Evolutionary conservation across 2,113 vertebrate genomes (phyloP), one percentile per base, ranked within the genome.

Genomic region (Antechinus flavipes): DNA sequence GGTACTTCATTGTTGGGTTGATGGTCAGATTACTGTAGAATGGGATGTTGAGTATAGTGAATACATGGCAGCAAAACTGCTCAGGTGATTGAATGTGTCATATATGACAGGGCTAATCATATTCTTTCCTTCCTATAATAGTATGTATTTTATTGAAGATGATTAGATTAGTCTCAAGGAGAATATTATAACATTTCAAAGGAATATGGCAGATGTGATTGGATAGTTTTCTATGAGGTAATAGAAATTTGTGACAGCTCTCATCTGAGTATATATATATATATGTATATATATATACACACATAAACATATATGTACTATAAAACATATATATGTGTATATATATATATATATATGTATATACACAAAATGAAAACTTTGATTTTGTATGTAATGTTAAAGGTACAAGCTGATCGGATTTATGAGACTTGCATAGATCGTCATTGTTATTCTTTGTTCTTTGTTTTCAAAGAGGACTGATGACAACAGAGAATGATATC

Each of bases 131-230:
- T 84, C 19, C 19, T 42, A 84, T 84, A 19, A 19, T 23, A 76
- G 35, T 42, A 42, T 76, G 42, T 35, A n/a, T n/a, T n/a, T n/a
- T 8, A 16, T n/a, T 25, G 8, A 22, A 92, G 92, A 95, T 58
- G 25, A 8, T 89, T 61, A 61, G 12, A 2, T 95, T 95, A 42
- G 4, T 96, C 54, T 23, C 68, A 84, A 42, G 68, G 16, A 49
- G 93, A 46, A 55, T 50, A 42, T 96, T 97, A 27, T 56, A 23
- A 49, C 91, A 90, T 90, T 26, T 94, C 54, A 94, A 0, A 94
- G 16, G 35, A n/a, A 84, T 23, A 42, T 23, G 19, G 23, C 35
- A 42, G n/a, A 42, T 84, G 68, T 23, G 19, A 84, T 42, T 84
- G 42, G 35, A 42, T n/a, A 84, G 16, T 84, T 84, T 84, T 23